These are phyloP conservation scores for Apamea monoglypha DNA, from an alignment of 2,888 invertebrate species.

Conservation along the genomic window DNA sequence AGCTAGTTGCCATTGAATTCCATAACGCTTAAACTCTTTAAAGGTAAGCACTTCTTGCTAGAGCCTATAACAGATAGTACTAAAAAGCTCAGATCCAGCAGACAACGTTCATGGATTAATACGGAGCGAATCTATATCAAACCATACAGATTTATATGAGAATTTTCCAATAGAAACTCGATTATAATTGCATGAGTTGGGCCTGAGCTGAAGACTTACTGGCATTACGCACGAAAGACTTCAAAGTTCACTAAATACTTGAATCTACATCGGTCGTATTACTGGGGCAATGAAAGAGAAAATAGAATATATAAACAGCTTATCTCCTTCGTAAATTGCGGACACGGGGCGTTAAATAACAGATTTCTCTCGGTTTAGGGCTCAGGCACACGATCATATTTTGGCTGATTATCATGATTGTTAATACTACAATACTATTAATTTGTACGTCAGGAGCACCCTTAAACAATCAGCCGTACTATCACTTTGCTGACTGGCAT, in stretches of 20 bases:
- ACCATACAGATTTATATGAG: not conserved
- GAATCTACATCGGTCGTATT: constrained; percentile 28
- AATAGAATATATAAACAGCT: constrained; percentile 57
- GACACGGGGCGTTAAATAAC: constrained; percentile 59
- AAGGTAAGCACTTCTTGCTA: too few relatives aligned
- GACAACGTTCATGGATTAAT: not conserved
- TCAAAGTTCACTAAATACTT: constrained; percentile 31
- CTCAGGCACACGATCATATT: constrained; percentile 32
- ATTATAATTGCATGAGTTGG: constrained; percentile 1
- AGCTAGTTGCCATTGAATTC: not conserved
- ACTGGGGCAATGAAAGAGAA: constrained; percentile 56
- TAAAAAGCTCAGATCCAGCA: not conserved
- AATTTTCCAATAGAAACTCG: constrained; percentile 7
- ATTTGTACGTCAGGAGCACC: not conserved
- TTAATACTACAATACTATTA: not conserved
- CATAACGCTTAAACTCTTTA: too few relatives aligned
- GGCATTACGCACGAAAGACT: constrained; percentile 19
- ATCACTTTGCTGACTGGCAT: not conserved
- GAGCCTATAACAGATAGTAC: not conserved
- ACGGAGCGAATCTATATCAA: not conserved
- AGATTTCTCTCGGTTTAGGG: constrained; percentile 59
- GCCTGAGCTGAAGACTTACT: constrained; percentile 12
- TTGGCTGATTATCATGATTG: constrained; percentile 2
- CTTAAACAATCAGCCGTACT: not conserved
- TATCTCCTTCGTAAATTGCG: constrained; percentile 59